Base-by-base conservation (phyloP, 2,113 vertebrate species). In the Archocentrus centrarchus region DNA sequence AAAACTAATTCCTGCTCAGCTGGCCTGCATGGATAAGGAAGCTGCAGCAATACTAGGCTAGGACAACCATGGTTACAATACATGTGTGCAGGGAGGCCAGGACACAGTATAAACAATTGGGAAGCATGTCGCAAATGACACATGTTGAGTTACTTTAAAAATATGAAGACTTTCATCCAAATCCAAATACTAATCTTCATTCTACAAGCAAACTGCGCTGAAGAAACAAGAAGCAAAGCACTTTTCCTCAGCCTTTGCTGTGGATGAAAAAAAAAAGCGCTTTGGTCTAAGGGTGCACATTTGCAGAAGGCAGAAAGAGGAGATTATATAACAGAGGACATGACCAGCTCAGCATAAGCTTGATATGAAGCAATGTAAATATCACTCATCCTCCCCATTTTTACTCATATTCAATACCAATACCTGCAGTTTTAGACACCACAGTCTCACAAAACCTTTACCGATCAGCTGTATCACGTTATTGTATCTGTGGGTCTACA, bases 321-420 rank as follows among this genome's bases (percentile, higher is more conserved):
- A 37, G 58, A n/a, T 55, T 11, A 44, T 59, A 70, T 79, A 55
- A 66, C 20, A 20, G 59, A 80, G 41, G 13, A 75, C 79, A 58
- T 3, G 32, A 47, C 27, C 55, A 62, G 37, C 37, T 80, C 78
- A 83, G 77, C 77, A 59, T 20, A 81, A 76, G 39, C 77, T 50
- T 66, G 3, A 83, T 53, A 82, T 59, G 11, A 32, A 73, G 79
- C 37, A 27, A 60, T 50, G 32, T 88, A 83, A 77, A 79, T 50
- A 64, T 59, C 81, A 63, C 35, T 77, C n/a, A 35, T 66, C 53
- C 68, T 53, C 14, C 57, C 66, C 37, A 20, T 68, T 39, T 53
- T 41, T 47, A 35, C 53, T 57, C 57, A 47, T 60, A 17, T 59
- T 81, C 20, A 70, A 14, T 70, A 20, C 18, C 1, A 9, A 57